A percentile compares a stretch with the other conserved stretches of the same genome.
These are phyloP conservation scores for Boleophthalmus pectinirostris DNA, from an alignment of 2,113 vertebrate genomes.

Conservation along the genomic window DNA sequence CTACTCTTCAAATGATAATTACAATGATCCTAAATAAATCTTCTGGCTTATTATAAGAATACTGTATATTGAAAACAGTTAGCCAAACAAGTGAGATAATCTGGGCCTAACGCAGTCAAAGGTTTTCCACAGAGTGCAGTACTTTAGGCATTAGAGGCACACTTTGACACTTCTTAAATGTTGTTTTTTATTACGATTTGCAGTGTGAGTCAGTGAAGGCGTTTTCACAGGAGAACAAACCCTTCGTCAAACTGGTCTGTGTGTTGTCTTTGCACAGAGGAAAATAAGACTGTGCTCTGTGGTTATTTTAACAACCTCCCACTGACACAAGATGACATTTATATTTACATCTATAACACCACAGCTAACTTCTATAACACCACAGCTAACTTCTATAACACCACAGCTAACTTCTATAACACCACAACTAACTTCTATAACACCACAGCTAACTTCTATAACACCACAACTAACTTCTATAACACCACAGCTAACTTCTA, in stretches of 20 bases:
- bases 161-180: conserved; percentile 11
- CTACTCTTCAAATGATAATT: background rate
- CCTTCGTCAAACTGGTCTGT: conserved; percentile 66
- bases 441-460: too few species aligned
- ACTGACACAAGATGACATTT: background rate
- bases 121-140: background rate
- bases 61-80: background rate
- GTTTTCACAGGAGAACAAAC: conserved; percentile 48
- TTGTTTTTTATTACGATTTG: conserved; percentile 28
- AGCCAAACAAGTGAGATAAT: background rate
- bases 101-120: background rate
- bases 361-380: background rate
- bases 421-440: too few species aligned
- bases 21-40: too few species aligned
- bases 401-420: too few species aligned
- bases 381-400: background rate
- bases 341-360: background rate
- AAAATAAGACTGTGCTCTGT: background rate
- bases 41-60: background rate
- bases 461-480: too few species aligned
- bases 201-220: conserved; percentile 63
- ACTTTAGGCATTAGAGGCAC: conserved; percentile 5
- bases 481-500: too few species aligned
- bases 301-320: conserved; percentile 55
- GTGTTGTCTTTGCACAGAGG: conserved; percentile 66